phyloP scores from a whole-genome alignment of 2,797 vertebrate species.

The Pseudochaenichthys georgianus region DNA sequence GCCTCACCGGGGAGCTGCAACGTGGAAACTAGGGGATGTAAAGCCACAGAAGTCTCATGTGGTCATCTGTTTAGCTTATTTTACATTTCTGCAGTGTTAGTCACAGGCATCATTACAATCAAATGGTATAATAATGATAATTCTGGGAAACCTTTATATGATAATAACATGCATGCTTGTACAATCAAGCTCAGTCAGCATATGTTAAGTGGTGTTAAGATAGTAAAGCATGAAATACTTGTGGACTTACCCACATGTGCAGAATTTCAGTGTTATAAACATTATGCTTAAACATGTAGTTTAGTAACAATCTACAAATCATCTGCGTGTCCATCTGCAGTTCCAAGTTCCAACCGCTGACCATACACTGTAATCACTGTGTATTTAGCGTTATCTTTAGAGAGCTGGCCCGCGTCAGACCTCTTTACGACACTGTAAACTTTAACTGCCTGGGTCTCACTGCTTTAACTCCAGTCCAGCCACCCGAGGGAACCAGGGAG shows the following conservation, averaged over 20 bases:
- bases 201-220: slow-evolving; percentile 18
- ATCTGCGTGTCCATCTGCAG: slow-evolving; percentile 48
- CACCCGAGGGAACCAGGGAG: slow-evolving; percentile 76
- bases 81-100: slow-evolving; percentile 34
- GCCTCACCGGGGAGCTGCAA: slow-evolving; percentile 47
- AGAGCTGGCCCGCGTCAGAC: slow-evolving; percentile 73
- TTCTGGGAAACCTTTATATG: not conserved
- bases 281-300: slow-evolving; percentile 7
- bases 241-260: slow-evolving; percentile 5
- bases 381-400: slow-evolving; percentile 83
- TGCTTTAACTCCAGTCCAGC: slow-evolving; percentile 74
- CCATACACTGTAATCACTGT: slow-evolving; percentile 76
- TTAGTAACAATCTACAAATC: slow-evolving; percentile 57
- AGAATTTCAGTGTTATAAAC: slow-evolving; percentile 5
- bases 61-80: slow-evolving; percentile 34
- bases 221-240: slow-evolving; percentile 21
- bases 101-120: slow-evolving; percentile 35
- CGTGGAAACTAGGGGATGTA: slow-evolving; percentile 48
- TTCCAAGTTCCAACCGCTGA: slow-evolving; percentile 63
- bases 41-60: slow-evolving; percentile 47
- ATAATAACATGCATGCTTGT: slow-evolving; percentile 29
- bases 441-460: slow-evolving; percentile 81
- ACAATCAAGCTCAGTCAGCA: slow-evolving; percentile 38
- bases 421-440: slow-evolving; percentile 83
- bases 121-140: slow-evolving; percentile 28